These are phyloP conservation scores for Melanotaenia duboulayi DNA, from an alignment of 2,113 vertebrate species.

Conservation along the genomic window DNA sequence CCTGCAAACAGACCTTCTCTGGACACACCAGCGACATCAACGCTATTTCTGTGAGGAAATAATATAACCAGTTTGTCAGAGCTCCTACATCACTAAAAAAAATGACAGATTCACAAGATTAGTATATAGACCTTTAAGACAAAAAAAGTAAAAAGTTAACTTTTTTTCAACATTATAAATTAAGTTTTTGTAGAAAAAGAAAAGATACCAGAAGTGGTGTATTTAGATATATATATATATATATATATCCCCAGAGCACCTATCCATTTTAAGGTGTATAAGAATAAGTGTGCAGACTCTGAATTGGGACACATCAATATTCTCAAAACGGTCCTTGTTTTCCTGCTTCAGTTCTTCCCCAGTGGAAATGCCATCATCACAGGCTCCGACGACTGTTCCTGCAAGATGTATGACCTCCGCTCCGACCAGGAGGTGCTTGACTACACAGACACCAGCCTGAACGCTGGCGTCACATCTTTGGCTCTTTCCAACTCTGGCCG, in stretches of 20 bases:
- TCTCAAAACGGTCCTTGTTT: background rate
- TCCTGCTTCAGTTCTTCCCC: conserved; percentile 85
- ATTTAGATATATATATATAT: too few species aligned
- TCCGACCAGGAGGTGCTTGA: conserved; percentile 90
- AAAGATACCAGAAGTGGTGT: too few species aligned
- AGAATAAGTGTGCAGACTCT: too few species aligned
- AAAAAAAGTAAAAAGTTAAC: too few species aligned
- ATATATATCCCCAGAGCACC: too few species aligned
- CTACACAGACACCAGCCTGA: conserved; percentile 89
- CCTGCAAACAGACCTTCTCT: conserved; percentile 95
- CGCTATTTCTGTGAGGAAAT: conserved; percentile 90
- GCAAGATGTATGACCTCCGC: conserved; percentile 94
- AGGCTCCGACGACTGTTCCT: conserved; percentile 92
- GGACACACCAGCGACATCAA: conserved; percentile 97
- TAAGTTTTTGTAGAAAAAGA: too few species aligned
- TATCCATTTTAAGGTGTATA: too few species aligned
- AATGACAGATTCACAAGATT: background rate
- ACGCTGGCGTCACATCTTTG: conserved; percentile 93
- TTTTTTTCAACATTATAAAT: too few species aligned
- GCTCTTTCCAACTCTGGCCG: conserved; percentile 93
- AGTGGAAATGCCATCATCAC: conserved; percentile 89
- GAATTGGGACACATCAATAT: too few species aligned
- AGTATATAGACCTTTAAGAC: background rate
- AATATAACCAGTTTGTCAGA: background rate
- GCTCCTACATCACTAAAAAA: background rate